A percentile compares a stretch with the other conserved stretches of the same genome.
These are phyloP conservation scores for Geodia barretti DNA, from an alignment of 37 sponge, comb jelly and placozoan genomes.

Conservation along the genomic window DNA sequence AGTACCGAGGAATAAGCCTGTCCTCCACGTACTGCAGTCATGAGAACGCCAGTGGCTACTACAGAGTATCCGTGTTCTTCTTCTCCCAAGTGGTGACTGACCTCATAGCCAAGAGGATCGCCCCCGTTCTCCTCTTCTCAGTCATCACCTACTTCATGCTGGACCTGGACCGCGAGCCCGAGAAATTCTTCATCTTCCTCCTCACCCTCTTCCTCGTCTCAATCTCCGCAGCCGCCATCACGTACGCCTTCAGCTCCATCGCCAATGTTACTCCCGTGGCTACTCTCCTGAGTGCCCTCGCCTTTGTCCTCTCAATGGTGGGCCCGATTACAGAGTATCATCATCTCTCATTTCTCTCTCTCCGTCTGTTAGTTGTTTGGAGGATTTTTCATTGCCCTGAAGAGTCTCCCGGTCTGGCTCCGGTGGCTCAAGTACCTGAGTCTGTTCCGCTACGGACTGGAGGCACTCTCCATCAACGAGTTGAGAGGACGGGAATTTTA, in stretches of 20 bases:
- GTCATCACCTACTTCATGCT: constrained; percentile 84
- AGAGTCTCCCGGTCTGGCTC: constrained; percentile 61
- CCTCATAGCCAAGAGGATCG: constrained; percentile 65
- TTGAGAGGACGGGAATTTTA: constrained; percentile 19
- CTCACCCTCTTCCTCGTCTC: constrained; percentile 61
- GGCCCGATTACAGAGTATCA: not conserved
- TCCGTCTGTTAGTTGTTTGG: constrained; percentile 71
- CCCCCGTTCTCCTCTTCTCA: constrained; percentile 52
- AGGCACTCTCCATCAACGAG: constrained; percentile 63
- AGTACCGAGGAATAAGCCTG: no score
- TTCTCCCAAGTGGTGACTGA: constrained; percentile 67
- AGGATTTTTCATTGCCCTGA: constrained; percentile 69
- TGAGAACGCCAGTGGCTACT: constrained; percentile 83
- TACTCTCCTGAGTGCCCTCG: constrained; percentile 56
- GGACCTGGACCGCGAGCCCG: constrained; percentile 23
- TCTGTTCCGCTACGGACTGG: constrained; percentile 51
- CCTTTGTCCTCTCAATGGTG: constrained; percentile 72
- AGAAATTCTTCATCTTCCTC: constrained; percentile 71
- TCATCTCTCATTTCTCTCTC: not conserved
- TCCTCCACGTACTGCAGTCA: constrained; percentile 37
- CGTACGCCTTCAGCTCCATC: constrained; percentile 63
- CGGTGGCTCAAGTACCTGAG: constrained; percentile 80
- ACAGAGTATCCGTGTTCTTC: constrained; percentile 85
- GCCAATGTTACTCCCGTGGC: constrained; percentile 54
- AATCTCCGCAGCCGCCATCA: constrained; percentile 37